Evolutionary conservation across 1,140 invertebrate genomes (phyloP), one percentile per base, ranked within the genome.

Genomic region (Cydia fagiglandana): DNA sequence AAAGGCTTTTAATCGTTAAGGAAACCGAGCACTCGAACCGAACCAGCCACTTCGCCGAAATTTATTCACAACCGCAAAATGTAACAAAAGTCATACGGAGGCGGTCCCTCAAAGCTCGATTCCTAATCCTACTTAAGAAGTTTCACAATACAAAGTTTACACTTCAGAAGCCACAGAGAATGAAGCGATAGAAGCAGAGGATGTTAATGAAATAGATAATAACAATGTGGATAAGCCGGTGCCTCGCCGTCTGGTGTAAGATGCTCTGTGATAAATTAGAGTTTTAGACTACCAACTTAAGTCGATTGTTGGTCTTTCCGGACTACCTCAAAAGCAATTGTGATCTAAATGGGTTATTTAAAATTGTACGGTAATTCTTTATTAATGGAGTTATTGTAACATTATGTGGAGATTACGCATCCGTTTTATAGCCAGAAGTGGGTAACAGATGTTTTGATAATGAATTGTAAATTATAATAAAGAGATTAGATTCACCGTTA

Each of bases 101-200:
- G 30, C 66, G 66, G 66, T 38, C 34, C 77, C 75, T 78, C 77
- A 64, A 75, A 76, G 66, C 64, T 77, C 73, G 77, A 75, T 77
- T 38, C 66, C n/a, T 87, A 87, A 89, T 89, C 87, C 86, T 79
- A 81, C 82, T 87, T 87, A 85, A 79, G 81, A 78, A 81, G 83
- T 82, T 84, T 85, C 75, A 80, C 78, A 89, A 87, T 84, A 74
- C 66, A 68, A 77, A 81, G 78, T 85, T 86, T 84, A 86, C 82
- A 76, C 84, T 81, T 79, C 81, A 83, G 76, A 75, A 77, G 74
- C 81, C 68, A 78, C 77, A 80, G 77, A 80, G 77, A 81, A 81
- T 73, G 77, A 81, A 78, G 75, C 64, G 61, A 75, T 66, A 41
- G 74, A 83, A 73, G 75, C 75, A 64, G 75, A 77, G 76, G 83